phyloP scores from a whole-genome alignment of 1,140 invertebrate species.

The Aphaenogaster floridana region DNA sequence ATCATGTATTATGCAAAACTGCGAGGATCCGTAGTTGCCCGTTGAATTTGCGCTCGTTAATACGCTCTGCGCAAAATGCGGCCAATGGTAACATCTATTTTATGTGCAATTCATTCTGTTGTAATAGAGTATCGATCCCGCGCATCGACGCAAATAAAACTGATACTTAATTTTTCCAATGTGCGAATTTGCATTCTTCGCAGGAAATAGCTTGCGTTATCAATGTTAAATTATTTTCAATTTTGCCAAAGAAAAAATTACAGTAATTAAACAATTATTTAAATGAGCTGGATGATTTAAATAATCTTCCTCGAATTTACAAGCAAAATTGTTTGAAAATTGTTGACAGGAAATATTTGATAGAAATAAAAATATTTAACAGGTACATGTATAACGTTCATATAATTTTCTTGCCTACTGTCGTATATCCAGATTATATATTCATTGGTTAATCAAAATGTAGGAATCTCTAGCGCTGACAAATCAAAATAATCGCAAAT shows the following conservation, averaged over 20 bases:
- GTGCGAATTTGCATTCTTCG: conserved; percentile 7
- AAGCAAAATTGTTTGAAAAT: background rate
- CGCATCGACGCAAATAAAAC: conserved; percentile 10
- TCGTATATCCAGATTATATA: background rate
- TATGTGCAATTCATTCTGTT: conserved; percentile 36
- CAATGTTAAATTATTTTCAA: conserved; percentile 10
- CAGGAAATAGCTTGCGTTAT: background rate
- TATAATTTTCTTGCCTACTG: background rate
- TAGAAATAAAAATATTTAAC: background rate
- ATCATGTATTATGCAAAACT: conserved; percentile 59
- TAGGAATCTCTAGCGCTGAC: background rate
- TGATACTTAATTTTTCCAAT: conserved; percentile 30
- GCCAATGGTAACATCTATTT: conserved; percentile 32
- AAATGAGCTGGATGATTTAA: background rate
- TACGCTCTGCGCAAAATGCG: conserved; percentile 30
- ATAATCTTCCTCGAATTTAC: background rate
- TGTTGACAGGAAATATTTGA: background rate
- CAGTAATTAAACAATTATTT: conserved; percentile 11
- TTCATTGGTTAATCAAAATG: background rate
- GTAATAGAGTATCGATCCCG: conserved; percentile 28
- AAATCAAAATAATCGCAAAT: background rate
- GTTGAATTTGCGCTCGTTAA: conserved; percentile 56
- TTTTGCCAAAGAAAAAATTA: background rate
- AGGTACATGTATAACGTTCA: too few relatives aligned
- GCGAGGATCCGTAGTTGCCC: background rate